Evolutionary conservation across 1,140 invertebrate species (phyloP), one percentile per base, ranked within the genome.

Genomic region (Caerostris extrusa): DNA sequence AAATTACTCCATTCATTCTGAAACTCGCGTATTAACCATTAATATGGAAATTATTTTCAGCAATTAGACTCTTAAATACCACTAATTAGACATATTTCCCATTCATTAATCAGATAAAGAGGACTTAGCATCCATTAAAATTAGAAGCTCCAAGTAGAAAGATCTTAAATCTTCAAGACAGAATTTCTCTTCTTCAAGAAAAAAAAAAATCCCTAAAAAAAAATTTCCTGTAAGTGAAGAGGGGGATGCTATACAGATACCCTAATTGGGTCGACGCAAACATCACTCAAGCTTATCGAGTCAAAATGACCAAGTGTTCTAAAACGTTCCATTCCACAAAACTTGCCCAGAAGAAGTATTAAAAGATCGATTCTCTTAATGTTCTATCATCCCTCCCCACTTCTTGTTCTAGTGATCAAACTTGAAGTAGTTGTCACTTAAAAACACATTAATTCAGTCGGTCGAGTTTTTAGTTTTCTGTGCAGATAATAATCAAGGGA

Each of bases 281-380:
- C 90, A 91, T 91, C 90, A 91, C 82, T 91, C 90, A 91, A n/a
- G 71, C 90, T 91, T 91, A 91, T 91, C 90, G 5, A 82, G 90
- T 61, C 71, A 53, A 34, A 71, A 71, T 77, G 71, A 34, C 56
- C 55, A 57, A 60, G 56, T 57, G 19, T 50, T 53, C 10, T 77
- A 34, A 34, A 34, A 50, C 34, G 85, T n/a, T 50, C 85, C 67
- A 90, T 71, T 88, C 50, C 5, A 50, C 34, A n/a, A 77, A 90
- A 90, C 64, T 90, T n/a, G 57, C 3, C n/a, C 83, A 57, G 5
- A 34, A 19, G n/a, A 64, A 58, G 58, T 64, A 61, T 50, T 19
- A 67, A 57, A 56, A 56, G 61, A 90, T 90, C 53, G 86, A 88
- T 88, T 67, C n/a, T 14, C 3, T 56, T 56, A 58, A 5, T 10